A percentile compares a stretch with the other conserved stretches of the same genome.
Evolutionary conservation across 2,113 vertebrate species (phyloP).

Genomic region (Callionymus lyra): DNA sequence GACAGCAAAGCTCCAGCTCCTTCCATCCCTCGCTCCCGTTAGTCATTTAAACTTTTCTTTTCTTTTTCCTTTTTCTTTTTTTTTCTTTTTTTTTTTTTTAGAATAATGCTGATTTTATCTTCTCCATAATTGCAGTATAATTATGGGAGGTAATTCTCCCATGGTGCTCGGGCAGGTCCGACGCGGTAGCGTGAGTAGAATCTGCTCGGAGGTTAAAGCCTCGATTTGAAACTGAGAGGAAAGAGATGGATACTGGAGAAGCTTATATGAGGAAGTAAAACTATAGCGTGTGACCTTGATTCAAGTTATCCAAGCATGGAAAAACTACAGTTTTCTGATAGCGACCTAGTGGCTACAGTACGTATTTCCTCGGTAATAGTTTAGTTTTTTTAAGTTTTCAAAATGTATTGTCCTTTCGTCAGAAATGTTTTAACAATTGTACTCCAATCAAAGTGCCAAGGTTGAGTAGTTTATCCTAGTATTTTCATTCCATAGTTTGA

Average conservation of each 20-base stretch:
- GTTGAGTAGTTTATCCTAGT: too few species aligned
- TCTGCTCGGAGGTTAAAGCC: constrained; percentile 47
- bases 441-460: too few species aligned
- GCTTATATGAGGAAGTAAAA: too few species aligned
- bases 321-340: too few species aligned
- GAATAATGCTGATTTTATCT: constrained; percentile 67
- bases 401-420: too few species aligned
- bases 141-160: constrained; percentile 64
- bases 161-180: constrained; percentile 41
- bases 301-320: too few species aligned
- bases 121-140: constrained; percentile 61
- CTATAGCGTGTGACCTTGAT: too few species aligned
- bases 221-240: constrained; percentile 48
- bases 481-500: too few species aligned
- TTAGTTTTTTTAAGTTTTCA: too few species aligned
- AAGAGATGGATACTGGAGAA: constrained; percentile 19
- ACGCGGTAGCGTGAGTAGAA: constrained; percentile 46
- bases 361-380: too few species aligned
- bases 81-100: constrained; percentile 20
- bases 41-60: constrained; percentile 52
- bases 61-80: constrained; percentile 18
- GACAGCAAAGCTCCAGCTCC: constrained; percentile 44
- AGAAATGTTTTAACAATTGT: too few species aligned
- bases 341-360: too few species aligned
- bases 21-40: constrained; percentile 35